Evolutionary conservation across 2,888 invertebrate genomes (phyloP), one percentile per base, ranked within the genome.

Genomic region (Mythimna loreyi): DNA sequence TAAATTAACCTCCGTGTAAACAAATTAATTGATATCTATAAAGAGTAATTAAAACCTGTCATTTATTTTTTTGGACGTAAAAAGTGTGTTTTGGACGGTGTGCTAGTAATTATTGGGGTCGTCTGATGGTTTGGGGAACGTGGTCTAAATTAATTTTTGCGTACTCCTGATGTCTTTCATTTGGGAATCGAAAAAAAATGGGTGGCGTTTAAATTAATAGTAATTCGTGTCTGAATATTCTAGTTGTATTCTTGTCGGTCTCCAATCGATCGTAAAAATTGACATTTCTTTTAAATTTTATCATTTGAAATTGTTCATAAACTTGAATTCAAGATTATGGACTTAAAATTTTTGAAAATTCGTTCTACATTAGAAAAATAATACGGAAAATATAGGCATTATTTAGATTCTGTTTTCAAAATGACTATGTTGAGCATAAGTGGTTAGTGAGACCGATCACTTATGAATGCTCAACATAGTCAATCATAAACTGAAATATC

Each of bases 1-100:
- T 74, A 82, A 75, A 84, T 82, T 63, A 69, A 69, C 75, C 67
- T 64, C 43, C 63, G 9, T 25, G 56, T 72, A 75, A 79, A 82
- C 60, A 68, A 50, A 58, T 53, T 75, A 69, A 82, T 79, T 79
- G 75, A 59, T 82, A 79, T 71, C 80, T 75, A 74, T 85, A 67
- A 55, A 64, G 50, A 65, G 67, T 82, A 71, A 82, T 83, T 80
- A 82, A 80, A 76, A 57, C 30, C 55, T 36, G 67, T 58, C 68
- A 70, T 80, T 74, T 65, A 55, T n/a, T 53, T 74, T 67, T 84
- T 74, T 59, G 40, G 11, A 16, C 19, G 7, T 16, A 64, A 49
- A 43, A 25, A 53, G 21, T 43, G 7, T 55, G 16, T 61, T 67
- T 80, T 13, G 16, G 19, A 8, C 23, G 25, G 43, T 58, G 21